A percentile compares a stretch with the other conserved stretches of the same genome.
Conservation (phyloP, 2,888 invertebrate genomes). For the Julus scanicus region DNA sequence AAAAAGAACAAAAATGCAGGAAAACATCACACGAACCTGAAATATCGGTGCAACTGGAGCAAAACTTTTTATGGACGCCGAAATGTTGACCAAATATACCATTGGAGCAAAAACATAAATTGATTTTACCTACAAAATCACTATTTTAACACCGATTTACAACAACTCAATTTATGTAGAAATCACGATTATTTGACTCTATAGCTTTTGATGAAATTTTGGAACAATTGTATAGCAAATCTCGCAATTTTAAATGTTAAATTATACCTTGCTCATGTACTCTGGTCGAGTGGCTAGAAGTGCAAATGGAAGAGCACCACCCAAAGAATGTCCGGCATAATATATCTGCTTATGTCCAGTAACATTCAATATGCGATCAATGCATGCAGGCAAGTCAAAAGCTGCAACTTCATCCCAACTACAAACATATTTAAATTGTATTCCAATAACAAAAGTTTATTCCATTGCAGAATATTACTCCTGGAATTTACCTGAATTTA, state of each 20-base stretch:
- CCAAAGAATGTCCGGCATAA: background rate
- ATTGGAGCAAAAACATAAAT: background rate
- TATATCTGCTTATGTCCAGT: background rate
- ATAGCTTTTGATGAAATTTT: too few species aligned
- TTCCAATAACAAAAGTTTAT: too few species aligned
- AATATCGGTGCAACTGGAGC: background rate
- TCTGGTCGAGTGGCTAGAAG: background rate
- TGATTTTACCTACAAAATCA: background rate
- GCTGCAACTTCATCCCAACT: conserved; percentile 17
- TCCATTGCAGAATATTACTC: too few species aligned
- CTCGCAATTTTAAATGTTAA: background rate
- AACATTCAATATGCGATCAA: background rate
- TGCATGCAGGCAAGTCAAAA: background rate
- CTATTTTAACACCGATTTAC: too few species aligned
- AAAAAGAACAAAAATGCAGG: too few species aligned
- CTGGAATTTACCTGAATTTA: background rate
- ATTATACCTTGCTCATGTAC: conserved; percentile 4
- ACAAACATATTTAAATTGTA: too few species aligned
- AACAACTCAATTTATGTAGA: background rate
- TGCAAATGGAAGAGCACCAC: conserved; percentile 11
- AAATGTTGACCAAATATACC: background rate
- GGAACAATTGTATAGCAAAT: too few species aligned
- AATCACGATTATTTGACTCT: background rate
- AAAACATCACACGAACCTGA: background rate
- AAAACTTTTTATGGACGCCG: background rate